A percentile compares a stretch with the other conserved stretches of the same genome.
phyloP scores from a whole-genome alignment of 2,797 vertebrate genomes.

The Neoniphon sammara region DNA sequence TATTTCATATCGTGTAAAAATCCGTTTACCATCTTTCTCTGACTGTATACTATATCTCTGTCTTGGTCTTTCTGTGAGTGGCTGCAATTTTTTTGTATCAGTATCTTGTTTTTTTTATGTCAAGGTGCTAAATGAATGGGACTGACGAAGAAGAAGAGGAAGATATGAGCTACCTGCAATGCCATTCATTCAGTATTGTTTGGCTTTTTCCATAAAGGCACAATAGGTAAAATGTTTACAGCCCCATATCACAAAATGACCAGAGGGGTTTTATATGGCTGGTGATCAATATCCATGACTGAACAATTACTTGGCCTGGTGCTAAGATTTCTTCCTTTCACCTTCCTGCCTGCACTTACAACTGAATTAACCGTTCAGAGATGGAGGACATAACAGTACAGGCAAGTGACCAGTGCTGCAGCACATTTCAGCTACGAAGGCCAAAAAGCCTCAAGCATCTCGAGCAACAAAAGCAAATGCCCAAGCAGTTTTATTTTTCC shows the following conservation, averaged over 20 bases:
- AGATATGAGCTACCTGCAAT: constrained; percentile 15
- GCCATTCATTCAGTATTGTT: constrained; percentile 3
- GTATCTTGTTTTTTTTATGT: constrained; percentile 54
- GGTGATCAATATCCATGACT: constrained; percentile 68
- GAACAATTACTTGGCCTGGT: constrained; percentile 65
- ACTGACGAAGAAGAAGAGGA: constrained; percentile 43
- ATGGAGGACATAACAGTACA: no score
- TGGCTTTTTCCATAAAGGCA: constrained; percentile 7
- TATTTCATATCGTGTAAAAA: background rate
- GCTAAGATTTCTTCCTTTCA: constrained; percentile 45
- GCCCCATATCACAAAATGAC: constrained; percentile 43
- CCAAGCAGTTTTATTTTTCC: background rate
- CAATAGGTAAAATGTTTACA: constrained; percentile 18
- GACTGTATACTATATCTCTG: background rate
- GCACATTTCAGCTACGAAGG: constrained; percentile 38
- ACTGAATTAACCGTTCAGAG: constrained; percentile 26
- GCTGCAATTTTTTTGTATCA: constrained; percentile 42
- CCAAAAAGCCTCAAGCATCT: constrained; percentile 4
- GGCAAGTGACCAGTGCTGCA: no score
- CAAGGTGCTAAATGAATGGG: constrained; percentile 66
- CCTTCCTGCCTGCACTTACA: no score
- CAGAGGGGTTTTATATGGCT: constrained; percentile 50
- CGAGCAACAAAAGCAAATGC: no score
- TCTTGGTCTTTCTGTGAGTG: constrained; percentile 46
- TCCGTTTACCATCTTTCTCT: background rate